Conservation (phyloP, 2,888 invertebrate species). For the Sipha maydis region DNA sequence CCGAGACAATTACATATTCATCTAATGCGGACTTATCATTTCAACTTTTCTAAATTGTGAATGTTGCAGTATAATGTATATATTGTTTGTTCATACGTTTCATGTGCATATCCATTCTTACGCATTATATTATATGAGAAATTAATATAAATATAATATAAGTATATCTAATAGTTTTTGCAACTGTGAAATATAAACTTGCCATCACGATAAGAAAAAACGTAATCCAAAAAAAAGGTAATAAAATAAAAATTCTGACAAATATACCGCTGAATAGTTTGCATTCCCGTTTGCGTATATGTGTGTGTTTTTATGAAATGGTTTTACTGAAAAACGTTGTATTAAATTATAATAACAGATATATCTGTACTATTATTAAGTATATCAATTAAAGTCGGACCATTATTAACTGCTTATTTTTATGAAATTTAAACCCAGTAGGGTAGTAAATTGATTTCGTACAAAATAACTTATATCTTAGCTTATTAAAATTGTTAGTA, state of each 20-base stretch:
- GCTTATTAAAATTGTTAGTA: too few relatives aligned
- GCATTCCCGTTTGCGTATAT: background rate
- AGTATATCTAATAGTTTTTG: background rate
- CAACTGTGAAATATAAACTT: background rate
- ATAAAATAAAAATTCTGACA: background rate
- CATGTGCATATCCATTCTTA: background rate
- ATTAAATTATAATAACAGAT: too few relatives aligned
- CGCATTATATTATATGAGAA: background rate
- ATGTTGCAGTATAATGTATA: background rate
- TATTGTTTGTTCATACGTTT: background rate
- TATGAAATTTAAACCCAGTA: too few relatives aligned
- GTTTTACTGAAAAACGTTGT: too few relatives aligned
- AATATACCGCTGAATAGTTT: background rate
- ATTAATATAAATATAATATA: background rate
- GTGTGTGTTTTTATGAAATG: background rate
- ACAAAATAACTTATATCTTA: too few relatives aligned
- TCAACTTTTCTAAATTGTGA: conserved; percentile 6
- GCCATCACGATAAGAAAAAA: background rate
- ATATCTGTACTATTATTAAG: too few relatives aligned
- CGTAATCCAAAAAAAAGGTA: background rate
- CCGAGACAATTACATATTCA: background rate
- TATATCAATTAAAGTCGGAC: too few relatives aligned
- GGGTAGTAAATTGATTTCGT: too few relatives aligned
- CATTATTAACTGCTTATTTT: too few relatives aligned
- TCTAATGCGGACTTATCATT: conserved; percentile 28